Evolutionary conservation across 2,888 invertebrate genomes (phyloP).

Genomic region (Ptychoptera contaminata): DNA sequence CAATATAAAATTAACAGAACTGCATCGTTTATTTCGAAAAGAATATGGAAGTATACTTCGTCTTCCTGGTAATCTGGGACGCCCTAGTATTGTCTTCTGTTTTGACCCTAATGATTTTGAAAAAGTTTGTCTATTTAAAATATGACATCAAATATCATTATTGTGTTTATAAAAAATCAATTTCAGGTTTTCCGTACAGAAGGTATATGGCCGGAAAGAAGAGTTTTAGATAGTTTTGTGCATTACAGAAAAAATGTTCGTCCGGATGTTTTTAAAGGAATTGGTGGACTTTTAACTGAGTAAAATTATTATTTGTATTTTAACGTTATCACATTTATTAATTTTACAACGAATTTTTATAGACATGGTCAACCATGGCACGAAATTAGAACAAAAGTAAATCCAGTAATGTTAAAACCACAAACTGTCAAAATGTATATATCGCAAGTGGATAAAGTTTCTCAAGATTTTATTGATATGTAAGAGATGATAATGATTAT

Average conservation of each 20-base stretch:
- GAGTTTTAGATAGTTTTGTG: constrained; percentile 3
- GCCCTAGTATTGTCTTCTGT: not conserved
- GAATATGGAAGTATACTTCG: not conserved
- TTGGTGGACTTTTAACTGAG: constrained; percentile 6
- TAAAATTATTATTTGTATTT: not conserved
- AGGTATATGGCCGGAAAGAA: constrained; percentile 4
- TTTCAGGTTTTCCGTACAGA: constrained; percentile 2
- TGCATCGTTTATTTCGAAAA: not conserved
- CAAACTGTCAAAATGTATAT: constrained; percentile 38
- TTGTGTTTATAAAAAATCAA: no score
- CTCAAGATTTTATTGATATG: constrained; percentile 26
- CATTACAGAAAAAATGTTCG: not conserved
- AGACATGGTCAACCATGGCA: constrained; percentile 51
- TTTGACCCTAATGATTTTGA: constrained; percentile 5
- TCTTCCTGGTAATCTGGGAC: not conserved
- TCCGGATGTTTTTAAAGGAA: constrained; percentile 2
- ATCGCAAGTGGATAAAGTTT: constrained; percentile 34
- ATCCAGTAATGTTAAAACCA: constrained; percentile 48
- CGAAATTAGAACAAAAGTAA: constrained; percentile 45
- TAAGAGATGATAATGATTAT: constrained; percentile 6
- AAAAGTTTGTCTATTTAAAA: not conserved
- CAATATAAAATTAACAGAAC: not conserved
- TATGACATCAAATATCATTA: no score
- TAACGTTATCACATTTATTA: no score
- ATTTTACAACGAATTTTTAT: not conserved